These are phyloP conservation scores for Nasua narica DNA, from an alignment of 2,797 vertebrate species.

Conservation along the genomic window DNA sequence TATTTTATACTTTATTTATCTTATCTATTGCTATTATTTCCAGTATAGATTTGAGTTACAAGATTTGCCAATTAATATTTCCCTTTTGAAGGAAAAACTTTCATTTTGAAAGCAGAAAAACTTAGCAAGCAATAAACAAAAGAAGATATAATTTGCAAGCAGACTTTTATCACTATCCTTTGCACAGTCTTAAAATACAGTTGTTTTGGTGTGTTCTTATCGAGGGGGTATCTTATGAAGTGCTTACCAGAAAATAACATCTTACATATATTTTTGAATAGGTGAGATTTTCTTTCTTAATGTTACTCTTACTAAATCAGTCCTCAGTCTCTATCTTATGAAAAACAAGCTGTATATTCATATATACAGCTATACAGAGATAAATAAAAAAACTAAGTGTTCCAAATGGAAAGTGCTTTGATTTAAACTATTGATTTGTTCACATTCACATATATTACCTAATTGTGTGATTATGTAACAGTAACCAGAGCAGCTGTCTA, in stretches of 20 bases:
- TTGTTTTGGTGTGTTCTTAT: not conserved
- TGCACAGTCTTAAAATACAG: not conserved
- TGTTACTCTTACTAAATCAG: not conserved
- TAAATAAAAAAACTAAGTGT: not conserved
- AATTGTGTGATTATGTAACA: not conserved
- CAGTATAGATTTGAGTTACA: not conserved
- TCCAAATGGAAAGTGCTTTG: not conserved
- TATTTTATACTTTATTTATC: not conserved
- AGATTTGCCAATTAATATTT: not conserved
- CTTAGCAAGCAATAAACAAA: not conserved
- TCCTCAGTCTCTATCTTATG: not conserved
- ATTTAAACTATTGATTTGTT: not conserved
- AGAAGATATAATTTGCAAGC: not conserved
- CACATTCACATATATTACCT: not conserved
- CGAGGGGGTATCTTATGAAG: not conserved
- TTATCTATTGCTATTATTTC: not conserved
- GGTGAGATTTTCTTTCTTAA: not conserved
- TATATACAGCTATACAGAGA: not conserved
- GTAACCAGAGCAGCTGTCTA: not conserved
- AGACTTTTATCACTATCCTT: not conserved
- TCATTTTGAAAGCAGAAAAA: slow-evolving; percentile 3
- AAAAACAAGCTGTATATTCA: not conserved
- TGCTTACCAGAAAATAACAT: not conserved
- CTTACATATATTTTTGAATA: not conserved
- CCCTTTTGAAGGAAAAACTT: not conserved